A percentile compares a stretch with the other conserved stretches of the same genome.
These are phyloP conservation scores for Leptocoma aspasia DNA, from an alignment of 2,113 vertebrate species.

Conservation along the genomic window DNA sequence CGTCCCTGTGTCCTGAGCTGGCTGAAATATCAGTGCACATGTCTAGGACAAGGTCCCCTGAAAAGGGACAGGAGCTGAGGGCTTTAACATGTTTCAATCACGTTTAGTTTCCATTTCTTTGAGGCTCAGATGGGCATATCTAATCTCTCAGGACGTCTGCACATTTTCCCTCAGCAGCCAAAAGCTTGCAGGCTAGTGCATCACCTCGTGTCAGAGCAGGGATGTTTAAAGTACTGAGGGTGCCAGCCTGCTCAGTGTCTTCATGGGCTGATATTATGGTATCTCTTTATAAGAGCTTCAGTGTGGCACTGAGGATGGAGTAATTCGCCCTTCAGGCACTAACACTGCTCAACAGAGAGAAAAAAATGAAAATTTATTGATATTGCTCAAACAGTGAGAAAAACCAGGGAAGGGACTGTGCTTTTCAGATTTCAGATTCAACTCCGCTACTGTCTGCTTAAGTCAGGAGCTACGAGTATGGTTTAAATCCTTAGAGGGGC, in stretches of 20 bases:
- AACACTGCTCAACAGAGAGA: not conserved
- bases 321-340: not conserved
- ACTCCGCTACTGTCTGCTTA: not conserved
- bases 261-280: not conserved
- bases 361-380: not conserved
- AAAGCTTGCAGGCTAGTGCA: not conserved
- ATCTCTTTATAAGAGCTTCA: not conserved
- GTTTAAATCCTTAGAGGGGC: not conserved
- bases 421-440: not conserved
- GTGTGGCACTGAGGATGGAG: not conserved
- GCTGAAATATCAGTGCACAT: not conserved
- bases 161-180: not conserved
- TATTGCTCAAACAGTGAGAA: not conserved
- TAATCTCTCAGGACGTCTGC: not conserved
- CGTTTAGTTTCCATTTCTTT: not conserved
- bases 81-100: not conserved
- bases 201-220: not conserved
- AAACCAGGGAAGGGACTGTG: not conserved
- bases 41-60: fast-evolving
- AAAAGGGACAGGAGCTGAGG: not conserved
- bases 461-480: fast-evolving
- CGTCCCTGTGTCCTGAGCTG: fast-evolving
- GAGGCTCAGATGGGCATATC: not conserved
- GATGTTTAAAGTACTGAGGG: not conserved
- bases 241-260: not conserved